Conservation (phyloP, 2,113 vertebrate genomes). For the Climacteris rufus region DNA sequence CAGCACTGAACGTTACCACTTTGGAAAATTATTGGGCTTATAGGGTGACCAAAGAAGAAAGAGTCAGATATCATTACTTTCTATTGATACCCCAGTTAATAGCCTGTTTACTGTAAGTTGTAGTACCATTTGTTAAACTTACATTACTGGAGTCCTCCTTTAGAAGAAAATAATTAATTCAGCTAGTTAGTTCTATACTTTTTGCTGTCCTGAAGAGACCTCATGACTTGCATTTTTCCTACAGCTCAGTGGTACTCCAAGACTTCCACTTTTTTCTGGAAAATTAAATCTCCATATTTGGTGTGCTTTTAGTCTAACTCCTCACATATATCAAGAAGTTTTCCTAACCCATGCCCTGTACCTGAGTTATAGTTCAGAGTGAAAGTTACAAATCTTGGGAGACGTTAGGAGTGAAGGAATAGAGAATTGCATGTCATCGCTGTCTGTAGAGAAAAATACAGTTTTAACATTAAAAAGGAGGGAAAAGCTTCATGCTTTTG, state of each 20-base stretch:
- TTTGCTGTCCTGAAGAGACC: background rate
- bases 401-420: background rate
- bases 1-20: background rate
- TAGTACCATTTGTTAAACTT: background rate
- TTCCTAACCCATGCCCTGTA: background rate
- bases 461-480: background rate
- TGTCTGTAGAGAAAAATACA: background rate
- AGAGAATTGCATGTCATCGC: background rate
- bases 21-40: background rate
- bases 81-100: background rate
- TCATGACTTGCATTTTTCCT: background rate
- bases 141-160: background rate
- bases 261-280: background rate
- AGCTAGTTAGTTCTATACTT: background rate
- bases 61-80: background rate
- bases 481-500: background rate
- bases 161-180: background rate
- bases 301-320: background rate
- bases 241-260: background rate
- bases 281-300: background rate
- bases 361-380: background rate
- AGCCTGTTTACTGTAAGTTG: background rate
- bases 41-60: background rate
- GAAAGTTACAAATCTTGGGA: background rate
- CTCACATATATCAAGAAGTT: background rate